A percentile compares a stretch with the other conserved stretches of the same genome.
phyloP scores from a whole-genome alignment of 2,113 vertebrate species.

The Corvus hawaiiensis region DNA sequence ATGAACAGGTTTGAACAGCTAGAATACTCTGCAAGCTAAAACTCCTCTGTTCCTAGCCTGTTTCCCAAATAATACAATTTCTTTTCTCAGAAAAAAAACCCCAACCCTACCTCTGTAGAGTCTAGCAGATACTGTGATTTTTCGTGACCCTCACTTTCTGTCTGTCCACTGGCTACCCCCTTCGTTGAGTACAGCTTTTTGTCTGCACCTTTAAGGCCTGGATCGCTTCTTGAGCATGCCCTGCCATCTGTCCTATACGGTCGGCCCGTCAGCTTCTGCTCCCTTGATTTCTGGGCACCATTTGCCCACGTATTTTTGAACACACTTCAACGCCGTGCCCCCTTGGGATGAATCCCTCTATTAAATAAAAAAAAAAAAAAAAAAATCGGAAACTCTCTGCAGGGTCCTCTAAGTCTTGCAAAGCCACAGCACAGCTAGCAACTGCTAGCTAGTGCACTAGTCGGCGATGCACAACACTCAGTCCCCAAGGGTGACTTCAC shows the following conservation, averaged over 20 bases:
- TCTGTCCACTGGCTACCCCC: not conserved
- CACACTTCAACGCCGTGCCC: not conserved
- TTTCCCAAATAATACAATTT: not conserved
- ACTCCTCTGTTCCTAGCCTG: not conserved
- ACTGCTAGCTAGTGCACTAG: no score
- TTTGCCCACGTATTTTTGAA: no score
- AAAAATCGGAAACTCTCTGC: not conserved
- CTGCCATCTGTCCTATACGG: not conserved
- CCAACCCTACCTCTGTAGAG: not conserved
- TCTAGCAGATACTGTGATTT: not conserved
- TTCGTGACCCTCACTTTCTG: not conserved
- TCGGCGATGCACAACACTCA: not conserved
- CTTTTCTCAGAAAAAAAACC: not conserved
- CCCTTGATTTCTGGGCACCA: no score
- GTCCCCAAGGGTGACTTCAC: not conserved
- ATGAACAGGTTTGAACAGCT: not conserved
- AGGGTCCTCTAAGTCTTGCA: not conserved
- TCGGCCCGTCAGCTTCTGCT: not conserved
- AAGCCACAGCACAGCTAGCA: not conserved
- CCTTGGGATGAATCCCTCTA: not conserved
- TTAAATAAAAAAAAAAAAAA: not conserved
- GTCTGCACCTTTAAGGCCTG: not conserved
- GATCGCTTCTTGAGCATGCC: not conserved
- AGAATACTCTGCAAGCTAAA: not conserved
- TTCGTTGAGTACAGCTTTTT: not conserved